Percentiles rank a stretch among this genome's conserved stretches.
These are phyloP conservation scores for Nyctibius bracteatus DNA, from an alignment of 2,113 vertebrate species.

Conservation along the genomic window DNA sequence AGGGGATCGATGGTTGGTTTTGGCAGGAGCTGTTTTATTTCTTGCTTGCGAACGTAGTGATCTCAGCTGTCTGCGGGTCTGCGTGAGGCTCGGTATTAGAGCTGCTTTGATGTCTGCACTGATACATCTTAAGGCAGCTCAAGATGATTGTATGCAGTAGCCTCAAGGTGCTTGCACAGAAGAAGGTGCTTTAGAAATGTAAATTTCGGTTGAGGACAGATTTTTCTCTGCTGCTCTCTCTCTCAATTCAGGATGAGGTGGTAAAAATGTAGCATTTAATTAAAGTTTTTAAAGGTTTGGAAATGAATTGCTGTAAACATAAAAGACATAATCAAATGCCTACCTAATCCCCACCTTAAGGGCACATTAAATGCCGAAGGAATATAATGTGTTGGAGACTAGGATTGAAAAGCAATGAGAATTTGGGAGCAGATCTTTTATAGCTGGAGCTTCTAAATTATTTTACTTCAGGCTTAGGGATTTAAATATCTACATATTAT, in stretches of 20 bases:
- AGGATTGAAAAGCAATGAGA: background rate
- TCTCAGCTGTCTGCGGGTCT: constrained; percentile 35
- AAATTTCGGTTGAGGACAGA: constrained; percentile 45
- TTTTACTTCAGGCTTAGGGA: constrained; percentile 36
- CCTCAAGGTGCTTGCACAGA: constrained; percentile 37
- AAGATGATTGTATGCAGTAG: constrained; percentile 24
- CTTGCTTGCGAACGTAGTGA: background rate
- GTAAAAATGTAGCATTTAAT: constrained; percentile 39
- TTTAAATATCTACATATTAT: background rate
- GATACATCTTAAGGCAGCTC: constrained; percentile 47
- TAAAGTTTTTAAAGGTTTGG: constrained; percentile 44
- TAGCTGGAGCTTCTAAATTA: constrained; percentile 34
- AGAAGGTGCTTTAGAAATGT: constrained; percentile 37
- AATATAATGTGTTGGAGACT: background rate
- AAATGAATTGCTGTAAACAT: constrained; percentile 51
- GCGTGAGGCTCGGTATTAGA: constrained; percentile 30
- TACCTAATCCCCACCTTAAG: constrained; percentile 50
- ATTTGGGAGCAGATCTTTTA: constrained; percentile 24
- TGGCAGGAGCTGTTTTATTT: constrained; percentile 25
- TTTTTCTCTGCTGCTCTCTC: constrained; percentile 21
- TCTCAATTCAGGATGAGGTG: background rate
- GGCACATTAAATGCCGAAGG: constrained; percentile 15
- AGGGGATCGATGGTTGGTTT: background rate
- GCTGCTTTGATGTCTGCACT: constrained; percentile 57
- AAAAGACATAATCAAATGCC: constrained; percentile 49